Evolutionary conservation across 35 echinoderm and acorn worm species (phyloP), one percentile per base, ranked within the genome.

Genomic region (Holothuria glaberrima): DNA sequence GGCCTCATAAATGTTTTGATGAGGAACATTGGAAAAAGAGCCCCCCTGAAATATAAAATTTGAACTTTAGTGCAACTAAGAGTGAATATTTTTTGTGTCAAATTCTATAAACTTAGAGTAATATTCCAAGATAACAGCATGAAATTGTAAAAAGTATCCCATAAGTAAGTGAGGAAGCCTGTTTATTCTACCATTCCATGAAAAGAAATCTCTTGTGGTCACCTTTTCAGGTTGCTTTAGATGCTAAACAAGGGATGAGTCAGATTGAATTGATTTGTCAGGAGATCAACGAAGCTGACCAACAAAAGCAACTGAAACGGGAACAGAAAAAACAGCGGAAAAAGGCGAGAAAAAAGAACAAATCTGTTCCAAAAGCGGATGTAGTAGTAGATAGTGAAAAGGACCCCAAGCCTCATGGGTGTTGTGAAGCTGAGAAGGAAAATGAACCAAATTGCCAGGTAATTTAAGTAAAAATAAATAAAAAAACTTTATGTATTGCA

Each of bases 311-410:
- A 54, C 50, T 5, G 50, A 54, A 90, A 71, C 87, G 88, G 46
- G 95, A 94, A 22, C 92, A 90, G 88, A 98, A 98, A 74, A 98
- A 98, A 68, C 95, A 75, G 68, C 87, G 84, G 52, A 89, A 84
- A 58, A 97, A 98, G 90, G 95, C 95, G 0, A 75, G 90, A 9
- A 98, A 98, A 71, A 94, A 98, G 80, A 93, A 88, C 67, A 91
- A 89, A 58, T 34, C 59, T 9, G 44, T 52, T 5, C 25, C 79
- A 1, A 68, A 86, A 27, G n/a, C 41, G 12, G 88, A 78, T 4
- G 80, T 50, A 59, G 29, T 68, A 24, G 28, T 12, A 31, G 85
- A 88, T 22, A 46, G 41, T 9, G 24, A 58, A 27, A 73, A 3
- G 31, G 52, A 89, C 22, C 32, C 46, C n/a, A 78, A 78, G 38